Percentiles rank a stretch among this genome's conserved stretches.
Evolutionary conservation across 2,113 vertebrate species (phyloP).

Genomic region (Azemiops feae): DNA sequence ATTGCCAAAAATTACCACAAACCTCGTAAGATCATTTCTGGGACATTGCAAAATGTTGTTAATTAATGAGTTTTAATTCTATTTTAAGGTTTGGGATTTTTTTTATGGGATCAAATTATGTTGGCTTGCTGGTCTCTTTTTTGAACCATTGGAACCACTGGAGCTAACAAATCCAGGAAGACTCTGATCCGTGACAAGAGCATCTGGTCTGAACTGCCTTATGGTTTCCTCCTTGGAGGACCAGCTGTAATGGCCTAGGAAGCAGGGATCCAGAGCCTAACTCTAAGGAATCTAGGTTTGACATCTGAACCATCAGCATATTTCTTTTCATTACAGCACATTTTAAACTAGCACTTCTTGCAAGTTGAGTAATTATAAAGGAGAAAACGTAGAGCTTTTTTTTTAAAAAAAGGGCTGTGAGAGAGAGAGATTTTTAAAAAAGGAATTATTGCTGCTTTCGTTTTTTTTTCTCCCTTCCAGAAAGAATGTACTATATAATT

Average conservation of each 20-base stretch:
- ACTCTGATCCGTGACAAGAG: not conserved
- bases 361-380: not conserved
- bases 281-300: not conserved
- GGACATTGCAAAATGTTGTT: not conserved
- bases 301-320: not conserved
- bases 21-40: not conserved
- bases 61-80: not conserved
- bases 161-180: not conserved
- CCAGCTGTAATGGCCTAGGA: not conserved
- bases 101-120: not conserved
- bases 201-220: not conserved
- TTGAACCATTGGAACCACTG: not conserved
- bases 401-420: too few relatives aligned
- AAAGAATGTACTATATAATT: not conserved
- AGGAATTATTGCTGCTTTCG: not conserved
- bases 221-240: not conserved
- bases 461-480: not conserved
- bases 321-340: not conserved
- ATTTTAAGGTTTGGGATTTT: not conserved
- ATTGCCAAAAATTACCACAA: not conserved
- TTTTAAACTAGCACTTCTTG: not conserved
- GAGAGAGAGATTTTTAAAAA: not conserved
- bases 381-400: not conserved
- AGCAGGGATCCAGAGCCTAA: not conserved
- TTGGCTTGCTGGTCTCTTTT: not conserved